A percentile compares a stretch with the other conserved stretches of the same genome.
Conservation (phyloP, 2,888 invertebrate species). For the Cephus pulcher region DNA sequence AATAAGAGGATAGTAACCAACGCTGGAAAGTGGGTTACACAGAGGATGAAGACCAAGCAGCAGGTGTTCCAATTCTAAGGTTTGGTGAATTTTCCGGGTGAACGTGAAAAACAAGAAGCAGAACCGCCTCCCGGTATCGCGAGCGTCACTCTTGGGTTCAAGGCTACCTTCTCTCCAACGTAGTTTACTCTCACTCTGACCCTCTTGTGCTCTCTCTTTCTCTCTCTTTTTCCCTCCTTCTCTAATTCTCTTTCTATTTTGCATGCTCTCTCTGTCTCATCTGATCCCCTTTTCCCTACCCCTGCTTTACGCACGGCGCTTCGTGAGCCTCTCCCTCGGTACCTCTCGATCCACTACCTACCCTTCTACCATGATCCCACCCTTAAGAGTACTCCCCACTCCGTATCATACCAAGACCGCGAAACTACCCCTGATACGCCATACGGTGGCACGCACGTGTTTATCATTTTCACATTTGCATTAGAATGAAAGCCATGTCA, state of each 20-base stretch:
- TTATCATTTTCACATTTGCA: constrained; percentile 33
- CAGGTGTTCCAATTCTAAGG: background rate
- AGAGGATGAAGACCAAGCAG: background rate
- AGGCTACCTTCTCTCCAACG: constrained; percentile 48
- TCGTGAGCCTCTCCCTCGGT: background rate
- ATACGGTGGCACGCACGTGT: constrained; percentile 29
- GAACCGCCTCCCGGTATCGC: constrained; percentile 35
- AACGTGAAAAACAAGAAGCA: constrained; percentile 19
- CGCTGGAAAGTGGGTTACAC: background rate
- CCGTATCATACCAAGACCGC: constrained; percentile 19
- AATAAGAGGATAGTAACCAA: background rate
- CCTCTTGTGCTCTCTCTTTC: background rate
- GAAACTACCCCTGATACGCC: constrained; percentile 27
- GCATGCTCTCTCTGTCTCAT: background rate
- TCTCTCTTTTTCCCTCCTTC: constrained; percentile 8
- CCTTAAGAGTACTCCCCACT: background rate
- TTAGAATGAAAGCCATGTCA: constrained; percentile 19
- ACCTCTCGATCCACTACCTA: background rate
- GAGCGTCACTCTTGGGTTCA: constrained; percentile 58
- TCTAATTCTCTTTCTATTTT: constrained; percentile 8
- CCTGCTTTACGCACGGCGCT: constrained; percentile 1
- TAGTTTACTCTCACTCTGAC: background rate
- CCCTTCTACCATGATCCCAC: background rate
- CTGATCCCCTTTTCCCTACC: background rate
- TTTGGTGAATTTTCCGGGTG: constrained; percentile 1